Conservation (phyloP, 2,888 invertebrate species). For the Glyphotaelius pellucidus region DNA sequence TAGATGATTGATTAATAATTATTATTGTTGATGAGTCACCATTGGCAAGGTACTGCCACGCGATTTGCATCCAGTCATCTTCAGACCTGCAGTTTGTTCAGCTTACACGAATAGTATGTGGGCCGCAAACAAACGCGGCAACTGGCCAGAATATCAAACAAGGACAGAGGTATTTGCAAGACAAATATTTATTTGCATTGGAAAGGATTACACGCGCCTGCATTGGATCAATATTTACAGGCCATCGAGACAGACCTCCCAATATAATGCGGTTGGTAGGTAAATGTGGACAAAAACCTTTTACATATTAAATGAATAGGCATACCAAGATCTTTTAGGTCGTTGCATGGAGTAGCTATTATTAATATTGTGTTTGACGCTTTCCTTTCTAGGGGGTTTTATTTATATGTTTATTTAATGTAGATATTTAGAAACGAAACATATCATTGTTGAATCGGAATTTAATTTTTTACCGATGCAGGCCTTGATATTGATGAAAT, state of each 20-base stretch:
- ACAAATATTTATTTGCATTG: conserved; percentile 22
- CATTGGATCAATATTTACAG: conserved; percentile 27
- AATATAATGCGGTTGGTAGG: not conserved
- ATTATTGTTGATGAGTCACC: not conserved
- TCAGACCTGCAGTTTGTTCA: not conserved
- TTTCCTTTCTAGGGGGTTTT: too few species aligned
- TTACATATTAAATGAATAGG: not conserved
- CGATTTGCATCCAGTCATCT: not conserved
- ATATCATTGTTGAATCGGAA: too few species aligned
- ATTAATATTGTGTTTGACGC: too few species aligned
- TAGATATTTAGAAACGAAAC: too few species aligned
- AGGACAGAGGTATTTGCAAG: conserved; percentile 9
- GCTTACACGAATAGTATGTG: not conserved
- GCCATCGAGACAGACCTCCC: conserved; percentile 29
- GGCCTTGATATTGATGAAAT: too few species aligned
- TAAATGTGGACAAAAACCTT: not conserved
- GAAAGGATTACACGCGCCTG: conserved; percentile 24
- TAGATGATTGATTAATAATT: not conserved
- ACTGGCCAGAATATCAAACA: not conserved
- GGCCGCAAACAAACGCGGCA: not conserved
- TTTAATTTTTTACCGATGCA: too few species aligned
- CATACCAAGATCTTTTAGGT: too few species aligned
- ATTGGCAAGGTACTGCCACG: not conserved
- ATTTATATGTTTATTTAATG: too few species aligned
- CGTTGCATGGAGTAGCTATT: too few species aligned